These are phyloP conservation scores for Passer montanus DNA, from an alignment of 2,113 vertebrate genomes.

Conservation along the genomic window DNA sequence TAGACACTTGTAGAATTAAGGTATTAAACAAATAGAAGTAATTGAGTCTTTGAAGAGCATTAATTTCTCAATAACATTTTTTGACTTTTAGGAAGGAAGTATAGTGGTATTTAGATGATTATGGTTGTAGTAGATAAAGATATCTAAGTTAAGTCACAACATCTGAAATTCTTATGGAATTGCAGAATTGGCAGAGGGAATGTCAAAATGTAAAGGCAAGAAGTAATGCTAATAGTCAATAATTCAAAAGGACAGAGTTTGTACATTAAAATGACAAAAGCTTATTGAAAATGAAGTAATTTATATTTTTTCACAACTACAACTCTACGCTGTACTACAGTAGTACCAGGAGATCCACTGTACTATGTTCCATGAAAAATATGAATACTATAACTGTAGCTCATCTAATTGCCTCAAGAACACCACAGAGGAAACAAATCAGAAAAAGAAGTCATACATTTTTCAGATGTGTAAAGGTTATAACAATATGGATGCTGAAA, in stretches of 20 bases:
- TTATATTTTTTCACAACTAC: not conserved
- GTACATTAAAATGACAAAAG: not conserved
- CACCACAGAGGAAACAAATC: not conserved
- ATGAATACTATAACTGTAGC: not conserved
- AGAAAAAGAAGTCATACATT: not conserved
- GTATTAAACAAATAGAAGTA: not conserved
- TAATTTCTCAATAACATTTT: not conserved
- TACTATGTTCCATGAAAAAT: not conserved
- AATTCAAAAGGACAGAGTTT: not conserved
- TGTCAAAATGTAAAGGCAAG: not conserved
- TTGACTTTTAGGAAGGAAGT: not conserved
- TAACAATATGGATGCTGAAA: not conserved
- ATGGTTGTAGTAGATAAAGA: not conserved
- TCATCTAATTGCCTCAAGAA: not conserved
- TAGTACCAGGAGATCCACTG: rapidly evolving
- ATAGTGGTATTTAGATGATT: too few species aligned
- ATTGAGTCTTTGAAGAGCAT: not conserved
- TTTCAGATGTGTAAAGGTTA: not conserved
- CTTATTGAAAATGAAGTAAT: not conserved
- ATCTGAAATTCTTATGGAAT: not conserved
- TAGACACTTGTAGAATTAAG: not conserved
- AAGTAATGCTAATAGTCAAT: not conserved
- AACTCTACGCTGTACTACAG: not conserved
- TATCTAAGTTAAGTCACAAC: not conserved
- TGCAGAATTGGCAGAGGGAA: not conserved